Base-by-base conservation (phyloP, 35 echinoderm and acorn worm genomes). In the Apostichopus parvimensis region DNA sequence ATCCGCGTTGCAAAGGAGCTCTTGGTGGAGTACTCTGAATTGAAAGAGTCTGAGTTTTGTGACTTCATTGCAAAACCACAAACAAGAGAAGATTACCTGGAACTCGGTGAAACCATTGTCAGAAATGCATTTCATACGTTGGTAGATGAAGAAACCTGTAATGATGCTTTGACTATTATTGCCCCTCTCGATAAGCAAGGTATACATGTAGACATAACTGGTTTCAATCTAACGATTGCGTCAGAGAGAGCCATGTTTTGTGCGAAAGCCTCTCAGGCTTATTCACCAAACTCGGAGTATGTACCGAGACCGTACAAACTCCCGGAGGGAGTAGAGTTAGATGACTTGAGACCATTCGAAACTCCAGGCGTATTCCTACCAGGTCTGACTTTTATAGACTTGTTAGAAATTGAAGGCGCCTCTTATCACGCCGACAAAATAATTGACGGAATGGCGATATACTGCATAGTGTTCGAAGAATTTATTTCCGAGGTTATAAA, bases 391-490 rank as follows among this genome's bases (percentile, higher is more conserved):
- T 88, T 88, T 12, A 73, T 88, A 20, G 22, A 88, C 9, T 18
- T 88, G 34, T 5, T 73, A 2, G 68, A 73, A 21, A 88, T 88
- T 20, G 86, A 88, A 5, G 86, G 86, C 53, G 86, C 68, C 28
- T 54, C 86, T 8, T 34, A 34, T n/a, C 18, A 64, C 24, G 86
- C 61, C 13, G 61, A 68, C 11, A 88, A 60, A 52, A 55, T 88
- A 6, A 68, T 88, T 64, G 86, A 88, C 17, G 86, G 61, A 5
- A 17, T 88, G 1, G 86, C 28, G 13, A 73, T 88, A 13, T 88
- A 88, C 14, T 88, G 86, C 34, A 88, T 64, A 9, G 86, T 88
- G 28, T 88, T 72, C 34, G 86, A 88, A 17, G 86, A 73, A 20
- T 15, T 73, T 62, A 0, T 88, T 7, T 9, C 64, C 15, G 9